A percentile compares a stretch with the other conserved stretches of the same genome.
Conservation (phyloP, 2,888 invertebrate species). For the Morpho helenor region DNA sequence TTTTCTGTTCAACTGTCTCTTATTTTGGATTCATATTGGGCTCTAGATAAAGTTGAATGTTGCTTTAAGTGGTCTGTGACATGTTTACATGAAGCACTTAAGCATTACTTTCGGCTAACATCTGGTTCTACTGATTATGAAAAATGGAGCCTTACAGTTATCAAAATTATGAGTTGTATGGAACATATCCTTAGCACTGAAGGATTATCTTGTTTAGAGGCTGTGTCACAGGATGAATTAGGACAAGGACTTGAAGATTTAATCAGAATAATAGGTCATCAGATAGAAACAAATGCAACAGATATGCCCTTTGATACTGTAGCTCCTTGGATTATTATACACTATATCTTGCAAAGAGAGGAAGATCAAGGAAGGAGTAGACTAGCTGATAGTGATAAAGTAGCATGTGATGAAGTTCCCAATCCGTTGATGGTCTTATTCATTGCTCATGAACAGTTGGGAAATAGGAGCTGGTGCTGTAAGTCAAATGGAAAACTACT, state of each 20-base stretch:
- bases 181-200: slow-evolving; percentile 66
- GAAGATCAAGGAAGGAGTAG: slow-evolving; percentile 83
- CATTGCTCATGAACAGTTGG: slow-evolving; percentile 91
- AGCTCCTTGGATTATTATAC: slow-evolving; percentile 90
- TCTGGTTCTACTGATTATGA: slow-evolving; percentile 64
- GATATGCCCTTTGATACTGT: slow-evolving; percentile 85
- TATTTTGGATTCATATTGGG: slow-evolving; percentile 83
- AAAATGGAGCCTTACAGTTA: slow-evolving; percentile 65
- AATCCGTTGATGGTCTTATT: slow-evolving; percentile 88
- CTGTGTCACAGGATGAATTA: slow-evolving; percentile 78
- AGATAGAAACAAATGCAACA: slow-evolving; percentile 85
- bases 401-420: slow-evolving; percentile 80
- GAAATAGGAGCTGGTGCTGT: slow-evolving; percentile 87
- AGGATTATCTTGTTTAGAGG: slow-evolving; percentile 69
- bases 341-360: slow-evolving; percentile 86
- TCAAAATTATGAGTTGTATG: slow-evolving; percentile 67
- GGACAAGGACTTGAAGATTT: slow-evolving; percentile 86
- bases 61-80: slow-evolving; percentile 89
- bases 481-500: slow-evolving; percentile 87
- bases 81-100: slow-evolving; percentile 86
- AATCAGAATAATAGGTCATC: slow-evolving; percentile 86
- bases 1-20: slow-evolving; percentile 80
- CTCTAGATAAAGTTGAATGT: slow-evolving; percentile 78
- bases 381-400: slow-evolving; percentile 55
- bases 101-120: slow-evolving; percentile 77